Base-by-base conservation (phyloP, 2,888 invertebrate species). In the Drepanosiphum platanoidis region DNA sequence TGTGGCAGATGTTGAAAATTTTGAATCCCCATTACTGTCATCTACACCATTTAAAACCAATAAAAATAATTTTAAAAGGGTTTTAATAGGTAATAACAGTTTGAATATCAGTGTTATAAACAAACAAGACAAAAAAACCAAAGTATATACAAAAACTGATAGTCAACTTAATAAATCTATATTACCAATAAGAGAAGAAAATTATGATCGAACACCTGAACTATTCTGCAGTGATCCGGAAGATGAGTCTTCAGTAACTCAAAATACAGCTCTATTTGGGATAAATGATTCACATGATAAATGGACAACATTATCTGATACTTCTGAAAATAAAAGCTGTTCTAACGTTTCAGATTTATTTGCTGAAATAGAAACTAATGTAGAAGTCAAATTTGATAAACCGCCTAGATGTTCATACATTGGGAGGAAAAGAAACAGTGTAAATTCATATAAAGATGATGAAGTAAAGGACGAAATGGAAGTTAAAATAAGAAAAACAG, bases 261-360 rank as follows among this genome's bases (percentile, higher is more conserved):
- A 77, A 77, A 58, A 74, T 42, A 18, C 27, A 22, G 58, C 39
- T 30, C 11, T 36, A 18, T n/a, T 77, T n/a, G 9, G 22, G 0
- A 77, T n/a, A 32, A 58, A 84, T 68, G 66, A 84, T n/a, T 84
- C 84, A 39, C 77, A 77, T 61, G 84, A 84, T 70, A 84, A 84
- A 77, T 84, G 84, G 84, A 70, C 66, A 3, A 84, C 84, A n/a
- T 52, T 84, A 22, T 77, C 84, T n/a, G 68, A 84, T 70, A 4
- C 52, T 68, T 77, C 84, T 66, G 77, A 70, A 68, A 39, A 68
- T 58, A 61, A 27, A 82, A 84, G 30, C 22, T 68, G 34, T 46
- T 52, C 32, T 36, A 70, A 84, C 68, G 36, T 77, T 13, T 46
- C 84, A 13, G 84, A 84, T 77, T 46, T 84, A 30, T 22, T 84